Conservation (phyloP, 2,888 invertebrate genomes). For the Drosophila anceps region DNA sequence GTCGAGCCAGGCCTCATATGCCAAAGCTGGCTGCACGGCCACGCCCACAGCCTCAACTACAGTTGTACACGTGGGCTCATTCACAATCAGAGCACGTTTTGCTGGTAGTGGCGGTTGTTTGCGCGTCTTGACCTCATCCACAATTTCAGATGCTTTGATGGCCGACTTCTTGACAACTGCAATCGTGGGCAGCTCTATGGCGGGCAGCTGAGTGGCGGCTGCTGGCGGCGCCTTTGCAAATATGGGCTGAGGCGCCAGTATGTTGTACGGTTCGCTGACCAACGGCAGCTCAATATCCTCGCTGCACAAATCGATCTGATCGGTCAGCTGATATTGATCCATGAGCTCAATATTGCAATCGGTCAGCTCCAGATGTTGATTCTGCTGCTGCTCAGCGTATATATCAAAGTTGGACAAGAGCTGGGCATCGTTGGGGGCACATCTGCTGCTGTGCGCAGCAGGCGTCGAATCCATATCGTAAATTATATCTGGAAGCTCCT, state of each 20-base stretch:
- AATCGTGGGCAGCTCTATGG: constrained; percentile 74
- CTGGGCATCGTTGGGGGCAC: constrained; percentile 76
- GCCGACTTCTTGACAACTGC: constrained; percentile 72
- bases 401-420: constrained; percentile 74
- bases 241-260: constrained; percentile 57
- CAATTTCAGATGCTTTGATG: constrained; percentile 68
- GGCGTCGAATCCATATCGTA: constrained; percentile 63
- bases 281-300: constrained; percentile 77
- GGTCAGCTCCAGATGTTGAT: constrained; percentile 78
- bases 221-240: constrained; percentile 42
- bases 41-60: constrained; percentile 27
- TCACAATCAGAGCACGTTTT: constrained; percentile 73
- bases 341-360: constrained; percentile 84
- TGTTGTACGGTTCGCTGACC: constrained; percentile 72
- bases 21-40: constrained; percentile 70
- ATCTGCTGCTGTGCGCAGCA: constrained; percentile 33
- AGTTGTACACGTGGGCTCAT: constrained; percentile 28
- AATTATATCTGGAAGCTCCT: constrained; percentile 82
- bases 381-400: constrained; percentile 60
- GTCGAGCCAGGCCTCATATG: constrained; percentile 90
- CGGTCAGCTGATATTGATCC: constrained; percentile 83
- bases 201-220: constrained; percentile 50
- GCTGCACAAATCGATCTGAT: constrained; percentile 83
- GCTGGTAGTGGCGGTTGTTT: constrained; percentile 71
- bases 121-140: constrained; percentile 66